These are phyloP conservation scores for Rhineura floridana DNA, from an alignment of 2,113 vertebrate genomes.

Conservation along the genomic window DNA sequence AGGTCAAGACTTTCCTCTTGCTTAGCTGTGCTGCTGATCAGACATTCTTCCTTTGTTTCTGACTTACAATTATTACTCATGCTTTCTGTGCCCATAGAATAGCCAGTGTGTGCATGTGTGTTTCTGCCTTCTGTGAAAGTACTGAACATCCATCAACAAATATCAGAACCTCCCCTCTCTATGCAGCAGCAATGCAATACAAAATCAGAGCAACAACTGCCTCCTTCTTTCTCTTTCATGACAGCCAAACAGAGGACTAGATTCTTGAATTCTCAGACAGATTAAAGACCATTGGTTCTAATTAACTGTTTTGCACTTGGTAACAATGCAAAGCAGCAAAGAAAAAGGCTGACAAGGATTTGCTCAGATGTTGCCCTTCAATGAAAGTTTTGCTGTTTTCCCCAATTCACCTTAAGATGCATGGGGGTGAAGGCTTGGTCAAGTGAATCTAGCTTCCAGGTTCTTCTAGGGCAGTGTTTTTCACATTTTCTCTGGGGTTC, in stretches of 20 bases:
- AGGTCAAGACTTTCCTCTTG: too few relatives aligned
- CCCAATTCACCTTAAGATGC: not conserved
- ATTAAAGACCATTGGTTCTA: not conserved
- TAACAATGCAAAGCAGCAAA: fast-evolving
- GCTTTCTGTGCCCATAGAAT: constrained; percentile 40
- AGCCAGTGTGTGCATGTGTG: constrained; percentile 25
- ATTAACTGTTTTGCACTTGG: not conserved
- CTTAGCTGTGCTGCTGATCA: constrained; percentile 73
- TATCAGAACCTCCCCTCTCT: not conserved
- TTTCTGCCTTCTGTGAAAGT: constrained; percentile 16
- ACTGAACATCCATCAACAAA: not conserved
- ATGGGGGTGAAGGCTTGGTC: not conserved
- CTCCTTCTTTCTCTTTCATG: constrained; percentile 7
- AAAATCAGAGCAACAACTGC: fast-evolving
- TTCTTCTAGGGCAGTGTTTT: not conserved
- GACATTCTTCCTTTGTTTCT: constrained; percentile 71
- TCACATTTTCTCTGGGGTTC: not conserved
- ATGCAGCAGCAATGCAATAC: fast-evolving
- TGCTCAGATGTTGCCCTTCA: not conserved
- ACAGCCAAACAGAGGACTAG: not conserved
- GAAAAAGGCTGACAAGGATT: not conserved
- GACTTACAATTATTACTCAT: constrained; percentile 65
- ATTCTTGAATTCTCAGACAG: not conserved
- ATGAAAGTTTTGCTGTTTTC: not conserved
- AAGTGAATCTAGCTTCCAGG: not conserved